phyloP scores from a whole-genome alignment of 2,797 vertebrate genomes.

The Acanthornis magna region DNA sequence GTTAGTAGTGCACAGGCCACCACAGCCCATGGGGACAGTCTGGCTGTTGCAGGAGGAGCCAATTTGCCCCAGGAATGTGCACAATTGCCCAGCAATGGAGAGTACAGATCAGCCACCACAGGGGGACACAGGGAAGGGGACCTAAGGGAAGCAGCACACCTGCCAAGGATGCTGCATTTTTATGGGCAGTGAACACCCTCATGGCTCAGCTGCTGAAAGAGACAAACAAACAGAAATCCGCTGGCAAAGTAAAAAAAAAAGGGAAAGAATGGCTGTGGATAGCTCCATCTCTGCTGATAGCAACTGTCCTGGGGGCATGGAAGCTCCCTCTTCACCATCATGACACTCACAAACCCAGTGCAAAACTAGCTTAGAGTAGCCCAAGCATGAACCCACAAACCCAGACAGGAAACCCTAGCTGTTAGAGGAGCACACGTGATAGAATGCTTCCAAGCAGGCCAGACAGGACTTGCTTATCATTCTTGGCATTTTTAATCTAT shows the following conservation, averaged over 20 bases:
- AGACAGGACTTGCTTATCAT: constrained; percentile 7
- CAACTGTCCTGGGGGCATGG: background rate
- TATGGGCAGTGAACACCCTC: background rate
- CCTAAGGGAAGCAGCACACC: background rate
- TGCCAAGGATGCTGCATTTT: background rate
- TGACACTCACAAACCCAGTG: background rate
- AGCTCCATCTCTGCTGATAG: background rate
- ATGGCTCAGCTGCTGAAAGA: background rate
- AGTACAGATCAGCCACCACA: background rate
- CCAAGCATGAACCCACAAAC: background rate
- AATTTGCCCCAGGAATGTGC: accelerated
- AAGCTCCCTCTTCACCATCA: background rate
- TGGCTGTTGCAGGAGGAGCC: background rate
- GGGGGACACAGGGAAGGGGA: background rate
- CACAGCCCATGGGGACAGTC: accelerated
- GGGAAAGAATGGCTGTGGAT: background rate
- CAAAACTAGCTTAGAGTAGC: background rate
- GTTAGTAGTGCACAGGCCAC: background rate
- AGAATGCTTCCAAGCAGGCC: background rate
- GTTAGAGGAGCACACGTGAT: background rate
- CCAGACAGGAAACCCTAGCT: background rate
- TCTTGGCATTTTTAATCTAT: background rate
- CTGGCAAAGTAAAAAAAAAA: background rate
- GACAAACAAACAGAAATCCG: background rate
- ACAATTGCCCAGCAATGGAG: background rate